Evolutionary conservation across 92 coral and sea anemone genomes (phyloP).

Genomic region (Palythoa grandis): DNA sequence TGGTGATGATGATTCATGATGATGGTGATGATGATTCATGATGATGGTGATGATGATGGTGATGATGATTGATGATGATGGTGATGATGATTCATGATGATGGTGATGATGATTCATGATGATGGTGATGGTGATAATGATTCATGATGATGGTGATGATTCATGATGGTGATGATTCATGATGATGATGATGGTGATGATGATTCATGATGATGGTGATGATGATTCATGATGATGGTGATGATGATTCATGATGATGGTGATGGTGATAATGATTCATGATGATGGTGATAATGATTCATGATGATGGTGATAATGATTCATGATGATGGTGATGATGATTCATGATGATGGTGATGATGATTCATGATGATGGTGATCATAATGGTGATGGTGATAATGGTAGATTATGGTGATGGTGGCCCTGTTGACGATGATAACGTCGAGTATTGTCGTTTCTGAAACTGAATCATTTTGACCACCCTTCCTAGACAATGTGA

Average conservation of each 20-base stretch:
- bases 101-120: no score
- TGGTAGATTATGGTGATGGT: not conserved
- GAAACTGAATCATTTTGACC: not conserved
- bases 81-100: not conserved
- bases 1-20: not conserved
- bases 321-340: not conserved
- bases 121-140: not conserved
- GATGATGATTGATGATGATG: not conserved
- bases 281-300: not conserved
- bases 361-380: not conserved
- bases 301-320: not conserved
- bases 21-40: not conserved
- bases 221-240: not conserved
- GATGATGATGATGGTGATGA: not conserved
- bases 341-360: not conserved
- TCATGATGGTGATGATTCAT: no score
- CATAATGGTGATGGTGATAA: not conserved
- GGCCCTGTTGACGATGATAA: not conserved
- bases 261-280: not conserved
- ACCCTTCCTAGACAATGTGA: constrained; percentile 44
- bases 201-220: not conserved
- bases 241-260: not conserved
- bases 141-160: not conserved
- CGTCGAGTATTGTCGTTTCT: not conserved
- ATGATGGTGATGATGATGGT: not conserved